phyloP scores from a whole-genome alignment of 2,797 vertebrate genomes.

The Microctenopoma steveboyesi region DNA sequence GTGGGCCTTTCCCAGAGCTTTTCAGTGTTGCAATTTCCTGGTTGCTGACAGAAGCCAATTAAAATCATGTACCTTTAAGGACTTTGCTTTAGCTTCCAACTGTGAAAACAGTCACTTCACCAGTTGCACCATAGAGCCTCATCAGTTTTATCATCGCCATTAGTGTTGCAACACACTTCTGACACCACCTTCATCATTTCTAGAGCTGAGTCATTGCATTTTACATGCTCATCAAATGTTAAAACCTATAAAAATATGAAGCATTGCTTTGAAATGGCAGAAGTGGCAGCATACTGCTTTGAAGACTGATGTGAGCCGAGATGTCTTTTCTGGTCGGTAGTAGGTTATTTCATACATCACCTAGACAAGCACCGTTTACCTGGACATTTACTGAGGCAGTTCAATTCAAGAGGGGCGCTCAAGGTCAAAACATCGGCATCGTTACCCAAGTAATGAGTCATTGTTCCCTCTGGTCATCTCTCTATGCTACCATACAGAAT shows the following conservation, averaged over 20 bases:
- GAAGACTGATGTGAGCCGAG: slow-evolving; percentile 69
- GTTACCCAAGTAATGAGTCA: slow-evolving; percentile 78
- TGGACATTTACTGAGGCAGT: slow-evolving; percentile 76
- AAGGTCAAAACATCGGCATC: slow-evolving; percentile 75
- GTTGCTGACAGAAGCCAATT: slow-evolving; percentile 39
- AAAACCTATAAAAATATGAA: slow-evolving; percentile 58
- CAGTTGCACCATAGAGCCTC: slow-evolving; percentile 15
- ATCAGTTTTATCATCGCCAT: slow-evolving; percentile 50
- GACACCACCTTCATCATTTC: slow-evolving; percentile 61
- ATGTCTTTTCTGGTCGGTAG: slow-evolving; percentile 67
- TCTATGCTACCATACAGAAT: slow-evolving; percentile 34
- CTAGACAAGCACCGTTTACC: slow-evolving; percentile 78
- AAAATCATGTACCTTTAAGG: slow-evolving; percentile 37
- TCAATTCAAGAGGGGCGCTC: slow-evolving; percentile 60
- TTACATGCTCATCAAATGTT: slow-evolving; percentile 69
- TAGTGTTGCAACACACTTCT: slow-evolving; percentile 34
- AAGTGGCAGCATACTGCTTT: slow-evolving; percentile 54
- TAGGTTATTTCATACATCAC: slow-evolving; percentile 77
- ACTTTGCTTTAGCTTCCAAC: slow-evolving; percentile 17
- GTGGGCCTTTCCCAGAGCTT: slow-evolving; percentile 43
- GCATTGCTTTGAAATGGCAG: slow-evolving; percentile 43
- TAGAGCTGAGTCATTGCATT: slow-evolving; percentile 62
- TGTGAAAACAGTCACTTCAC: slow-evolving; percentile 31
- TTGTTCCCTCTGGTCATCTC: slow-evolving; percentile 71
- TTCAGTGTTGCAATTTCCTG: slow-evolving; percentile 33